Percentiles rank a stretch among this genome's conserved stretches.
Conservation (phyloP, 1,140 invertebrate species). For the Drosophila takahashii region DNA sequence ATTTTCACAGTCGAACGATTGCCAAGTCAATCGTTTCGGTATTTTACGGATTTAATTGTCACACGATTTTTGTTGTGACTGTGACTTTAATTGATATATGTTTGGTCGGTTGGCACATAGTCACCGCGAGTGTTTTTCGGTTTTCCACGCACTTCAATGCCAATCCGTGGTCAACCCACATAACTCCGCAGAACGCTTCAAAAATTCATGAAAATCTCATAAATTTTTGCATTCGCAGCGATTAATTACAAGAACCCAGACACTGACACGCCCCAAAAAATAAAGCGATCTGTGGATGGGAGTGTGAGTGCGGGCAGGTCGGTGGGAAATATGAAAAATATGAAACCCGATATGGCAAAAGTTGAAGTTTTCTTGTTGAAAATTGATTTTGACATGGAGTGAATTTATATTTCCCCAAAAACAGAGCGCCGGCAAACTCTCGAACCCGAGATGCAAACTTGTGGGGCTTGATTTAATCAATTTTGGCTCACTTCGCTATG, state of each 20-base stretch:
- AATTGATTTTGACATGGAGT: conserved; percentile 64
- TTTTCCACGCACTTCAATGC: conserved; percentile 71
- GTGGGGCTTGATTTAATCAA: conserved; percentile 66
- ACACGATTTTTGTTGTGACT: conserved; percentile 76
- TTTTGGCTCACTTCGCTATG: conserved; percentile 43
- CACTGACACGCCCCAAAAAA: conserved; percentile 65
- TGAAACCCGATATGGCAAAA: conserved; percentile 41
- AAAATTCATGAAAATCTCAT: conserved; percentile 72
- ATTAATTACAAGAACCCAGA: conserved; percentile 69
- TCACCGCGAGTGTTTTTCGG: conserved; percentile 54
- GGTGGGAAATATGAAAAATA: conserved; percentile 60
- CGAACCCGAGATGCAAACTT: conserved; percentile 39
- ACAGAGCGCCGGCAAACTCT: conserved; percentile 7
- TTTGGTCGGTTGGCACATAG: conserved; percentile 30
- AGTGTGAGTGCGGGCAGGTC: background rate
- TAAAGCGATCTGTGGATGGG: conserved; percentile 11
- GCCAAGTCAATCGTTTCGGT: conserved; percentile 51
- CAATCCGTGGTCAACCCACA: conserved; percentile 52
- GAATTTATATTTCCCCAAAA: conserved; percentile 55
- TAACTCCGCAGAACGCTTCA: conserved; percentile 64
- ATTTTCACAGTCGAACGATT: conserved; percentile 67
- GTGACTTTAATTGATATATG: conserved; percentile 79
- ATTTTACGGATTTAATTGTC: conserved; percentile 67
- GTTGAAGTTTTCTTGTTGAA: conserved; percentile 34
- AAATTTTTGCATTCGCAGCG: conserved; percentile 72